Conservation (phyloP, 2,797 vertebrate genomes). For the Myotis findleyi region DNA sequence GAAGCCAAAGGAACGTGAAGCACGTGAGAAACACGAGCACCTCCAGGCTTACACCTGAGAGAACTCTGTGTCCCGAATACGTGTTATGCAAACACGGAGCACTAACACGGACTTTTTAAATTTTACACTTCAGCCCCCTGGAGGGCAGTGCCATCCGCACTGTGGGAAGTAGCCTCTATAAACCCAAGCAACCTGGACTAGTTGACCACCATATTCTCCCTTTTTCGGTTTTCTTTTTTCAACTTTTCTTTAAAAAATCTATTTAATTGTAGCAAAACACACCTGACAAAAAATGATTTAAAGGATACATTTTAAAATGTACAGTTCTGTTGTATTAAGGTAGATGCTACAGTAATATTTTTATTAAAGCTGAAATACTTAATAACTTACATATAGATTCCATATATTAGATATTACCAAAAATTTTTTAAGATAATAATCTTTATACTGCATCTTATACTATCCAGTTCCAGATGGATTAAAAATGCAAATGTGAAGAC, state of each 20-base stretch:
- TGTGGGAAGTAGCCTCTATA: neutral
- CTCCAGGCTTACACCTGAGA: neutral
- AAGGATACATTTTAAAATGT: neutral
- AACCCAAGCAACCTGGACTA: neutral
- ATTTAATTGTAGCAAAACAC: neutral
- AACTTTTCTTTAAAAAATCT: neutral
- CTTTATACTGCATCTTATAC: neutral
- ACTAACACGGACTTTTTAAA: neutral
- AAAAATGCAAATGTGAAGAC: slow-evolving; percentile 28
- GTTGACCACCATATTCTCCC: neutral
- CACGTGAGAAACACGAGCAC: neutral
- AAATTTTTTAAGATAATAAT: slow-evolving; percentile 12
- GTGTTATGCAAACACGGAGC: neutral
- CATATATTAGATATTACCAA: neutral
- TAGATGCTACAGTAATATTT: neutral
- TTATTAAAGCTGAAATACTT: neutral
- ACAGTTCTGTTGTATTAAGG: neutral
- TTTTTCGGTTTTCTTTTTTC: neutral
- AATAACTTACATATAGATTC: neutral
- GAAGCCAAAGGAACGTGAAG: slow-evolving; percentile 12
- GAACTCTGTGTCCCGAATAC: neutral
- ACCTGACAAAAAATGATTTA: neutral
- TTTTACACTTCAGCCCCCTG: neutral
- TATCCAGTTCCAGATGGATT: neutral
- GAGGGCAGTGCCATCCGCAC: neutral